A percentile compares a stretch with the other conserved stretches of the same genome.
phyloP scores from a whole-genome alignment of 2,888 invertebrate species.

The Polyploca ridens region DNA sequence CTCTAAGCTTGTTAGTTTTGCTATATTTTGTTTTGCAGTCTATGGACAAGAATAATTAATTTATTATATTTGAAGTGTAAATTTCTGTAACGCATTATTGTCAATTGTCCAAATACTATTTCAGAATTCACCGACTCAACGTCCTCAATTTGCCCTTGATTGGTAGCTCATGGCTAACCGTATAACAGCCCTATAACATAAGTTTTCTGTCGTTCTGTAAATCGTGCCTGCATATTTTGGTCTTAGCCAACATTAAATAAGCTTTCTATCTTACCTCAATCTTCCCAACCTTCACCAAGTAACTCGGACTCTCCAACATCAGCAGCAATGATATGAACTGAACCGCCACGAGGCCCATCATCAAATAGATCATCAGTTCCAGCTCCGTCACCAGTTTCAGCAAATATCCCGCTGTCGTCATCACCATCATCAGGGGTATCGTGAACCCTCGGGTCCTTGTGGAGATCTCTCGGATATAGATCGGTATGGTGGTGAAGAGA shows the following conservation, averaged over 20 bases:
- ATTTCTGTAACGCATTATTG: too few species aligned
- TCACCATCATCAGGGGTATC: slow-evolving; percentile 49
- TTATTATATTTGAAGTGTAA: too few species aligned
- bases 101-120: too few species aligned
- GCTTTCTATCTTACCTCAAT: slow-evolving; percentile 52
- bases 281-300: slow-evolving; percentile 60
- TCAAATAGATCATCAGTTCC: slow-evolving; percentile 57
- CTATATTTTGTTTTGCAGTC: slow-evolving; percentile 52
- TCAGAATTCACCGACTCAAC: too few species aligned
- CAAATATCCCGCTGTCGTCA: slow-evolving; percentile 62
- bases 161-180: too few species aligned
- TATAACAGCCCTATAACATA: too few species aligned
- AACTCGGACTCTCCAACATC: slow-evolving; percentile 65
- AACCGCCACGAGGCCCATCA: slow-evolving; percentile 55
- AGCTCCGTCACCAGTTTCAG: slow-evolving; percentile 48
- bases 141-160: too few species aligned
- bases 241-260: neutral
- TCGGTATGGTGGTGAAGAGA: slow-evolving; percentile 61
- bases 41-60: slow-evolving; percentile 23
- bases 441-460: slow-evolving; percentile 45
- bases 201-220: too few species aligned
- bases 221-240: too few species aligned
- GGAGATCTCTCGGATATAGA: slow-evolving; percentile 62
- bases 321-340: slow-evolving; percentile 57
- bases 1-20: slow-evolving; percentile 51